Base-by-base conservation (phyloP, 2,888 invertebrate genomes). In the Furcula furcula region DNA sequence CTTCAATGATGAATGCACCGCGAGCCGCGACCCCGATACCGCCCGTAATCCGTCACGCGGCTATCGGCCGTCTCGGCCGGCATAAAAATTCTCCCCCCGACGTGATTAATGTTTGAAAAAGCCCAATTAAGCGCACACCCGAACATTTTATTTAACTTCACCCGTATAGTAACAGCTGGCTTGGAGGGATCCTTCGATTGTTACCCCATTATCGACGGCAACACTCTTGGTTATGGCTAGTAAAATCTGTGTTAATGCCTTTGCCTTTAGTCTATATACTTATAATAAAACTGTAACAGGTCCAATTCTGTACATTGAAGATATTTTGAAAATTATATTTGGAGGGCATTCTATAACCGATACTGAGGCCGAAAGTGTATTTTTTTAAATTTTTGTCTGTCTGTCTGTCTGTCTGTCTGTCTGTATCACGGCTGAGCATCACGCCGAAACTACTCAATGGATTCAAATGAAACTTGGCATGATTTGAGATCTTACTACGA, bases 51-150 rank as follows among this genome's bases (percentile, higher is more conserved):
- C 66, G 83, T 84, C 84, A 84, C 71, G 52, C 52, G 57, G 54
- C 65, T 68, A 71, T 72, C 75, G 65, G 69, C 55, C 66, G 68
- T 60, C 69, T 58, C 54, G 56, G 36, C 56, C 69, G 71, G 75
- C 78, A 68, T 77, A 83, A 82, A 85, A 84, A 83, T 82, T 78
- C 76, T 72, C 79, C 82, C 81, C 71, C 68, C 62, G 65, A 69
- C 71, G 71, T 66, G 85, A 87, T 87, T 84, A 86, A 87, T 87
- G 86, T 76, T 78, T 73, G 69, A 84, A 86, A 85, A 86, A 77
- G 72, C 76, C 84, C 86, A 83, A 86, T 87, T 87, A 86, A 83
- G 78, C 69, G 60, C 63, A 67, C 70, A 69, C 65, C 65, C 70
- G 67, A 74, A 74, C 70, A 67, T 76, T 78, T 77, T 68, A 75